phyloP scores from a whole-genome alignment of 2,888 invertebrate genomes.

The Cephus nigrinus region DNA sequence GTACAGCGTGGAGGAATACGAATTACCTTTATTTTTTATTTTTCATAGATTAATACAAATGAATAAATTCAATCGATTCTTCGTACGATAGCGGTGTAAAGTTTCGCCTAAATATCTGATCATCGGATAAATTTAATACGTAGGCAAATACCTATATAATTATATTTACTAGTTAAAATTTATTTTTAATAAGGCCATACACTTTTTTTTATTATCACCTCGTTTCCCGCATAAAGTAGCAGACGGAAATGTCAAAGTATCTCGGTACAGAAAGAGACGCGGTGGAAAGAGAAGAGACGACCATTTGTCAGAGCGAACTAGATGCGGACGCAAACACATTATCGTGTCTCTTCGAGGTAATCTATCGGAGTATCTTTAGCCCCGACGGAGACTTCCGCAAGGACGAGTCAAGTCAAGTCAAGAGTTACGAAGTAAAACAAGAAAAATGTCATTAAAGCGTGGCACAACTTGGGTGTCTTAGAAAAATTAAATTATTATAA shows the following conservation, averaged over 20 bases:
- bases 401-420: conserved; percentile 21
- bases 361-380: conserved; percentile 41
- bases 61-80: background rate
- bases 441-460: background rate
- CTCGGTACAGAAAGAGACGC: background rate
- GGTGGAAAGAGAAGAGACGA: conserved; percentile 30
- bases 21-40: background rate
- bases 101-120: background rate
- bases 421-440: background rate
- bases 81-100: background rate
- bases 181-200: background rate
- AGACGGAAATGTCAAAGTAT: background rate
- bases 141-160: background rate
- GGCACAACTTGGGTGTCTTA: background rate
- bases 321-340: conserved; percentile 53
- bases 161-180: background rate
- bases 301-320: conserved; percentile 54
- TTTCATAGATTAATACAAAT: background rate
- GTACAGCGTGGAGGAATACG: background rate
- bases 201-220: background rate
- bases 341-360: conserved; percentile 46
- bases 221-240: background rate
- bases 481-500: background rate
- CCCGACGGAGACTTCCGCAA: conserved; percentile 31
- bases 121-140: background rate